Evolutionary conservation across 1,140 invertebrate species (phyloP).

Genomic region (Leptopilina boulardi): DNA sequence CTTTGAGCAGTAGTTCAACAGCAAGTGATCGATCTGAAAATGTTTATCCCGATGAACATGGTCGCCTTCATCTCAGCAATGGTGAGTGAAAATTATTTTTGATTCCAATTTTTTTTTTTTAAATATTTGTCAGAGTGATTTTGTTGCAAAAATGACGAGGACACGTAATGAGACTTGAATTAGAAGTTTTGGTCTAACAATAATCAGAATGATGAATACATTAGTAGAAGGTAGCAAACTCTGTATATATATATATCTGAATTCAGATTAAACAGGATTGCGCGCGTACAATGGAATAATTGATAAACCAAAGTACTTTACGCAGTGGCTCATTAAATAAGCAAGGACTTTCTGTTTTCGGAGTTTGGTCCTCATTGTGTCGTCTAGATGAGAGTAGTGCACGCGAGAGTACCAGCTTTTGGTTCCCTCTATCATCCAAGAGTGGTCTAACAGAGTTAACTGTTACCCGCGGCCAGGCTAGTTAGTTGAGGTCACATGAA

Average conservation of each 20-base stretch:
- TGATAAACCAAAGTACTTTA: slow-evolving; percentile 60
- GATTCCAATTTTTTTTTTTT: not conserved
- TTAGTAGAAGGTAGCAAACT: slow-evolving; percentile 1
- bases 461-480: slow-evolving; percentile 63
- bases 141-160: no score
- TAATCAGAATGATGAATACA: not conserved
- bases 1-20: slow-evolving; percentile 66
- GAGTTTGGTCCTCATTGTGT: slow-evolving; percentile 45
- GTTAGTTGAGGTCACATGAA: slow-evolving; percentile 65
- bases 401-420: not conserved
- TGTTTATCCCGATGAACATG: slow-evolving; percentile 64
- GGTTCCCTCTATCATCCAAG: not conserved
- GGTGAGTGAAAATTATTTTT: slow-evolving; percentile 61
- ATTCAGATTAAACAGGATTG: slow-evolving; percentile 37
- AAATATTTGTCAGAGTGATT: not conserved
- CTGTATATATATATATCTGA: not conserved
- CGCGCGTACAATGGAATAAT: slow-evolving; percentile 56
- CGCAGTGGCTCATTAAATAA: slow-evolving; percentile 63
- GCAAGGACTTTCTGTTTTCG: slow-evolving; percentile 60
- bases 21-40: slow-evolving; percentile 67
- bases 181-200: not conserved
- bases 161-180: not conserved
- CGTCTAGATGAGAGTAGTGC: not conserved
- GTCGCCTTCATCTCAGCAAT: slow-evolving; percentile 66
- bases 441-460: slow-evolving; percentile 63